Evolutionary conservation across 2,888 invertebrate species (phyloP).

Genomic region (Rapana venosa): DNA sequence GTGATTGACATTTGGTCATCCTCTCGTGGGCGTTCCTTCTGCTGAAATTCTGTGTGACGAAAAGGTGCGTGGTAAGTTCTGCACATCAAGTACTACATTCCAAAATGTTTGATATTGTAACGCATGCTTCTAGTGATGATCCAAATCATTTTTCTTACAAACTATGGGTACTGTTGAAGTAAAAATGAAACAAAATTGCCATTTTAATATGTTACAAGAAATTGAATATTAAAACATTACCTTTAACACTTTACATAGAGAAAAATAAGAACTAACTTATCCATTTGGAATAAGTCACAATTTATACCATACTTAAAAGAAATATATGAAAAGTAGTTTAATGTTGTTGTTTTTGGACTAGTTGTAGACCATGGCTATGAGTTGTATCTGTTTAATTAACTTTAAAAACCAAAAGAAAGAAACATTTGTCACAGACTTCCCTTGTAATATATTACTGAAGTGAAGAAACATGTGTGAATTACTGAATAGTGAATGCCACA

Average conservation of each 20-base stretch:
- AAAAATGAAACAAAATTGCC: too few species aligned
- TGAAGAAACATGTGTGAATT: too few species aligned
- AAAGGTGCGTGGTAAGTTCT: not conserved
- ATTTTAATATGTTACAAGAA: too few species aligned
- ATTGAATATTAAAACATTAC: too few species aligned
- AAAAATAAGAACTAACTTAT: too few species aligned
- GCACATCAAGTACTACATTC: not conserved
- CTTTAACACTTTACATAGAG: too few species aligned
- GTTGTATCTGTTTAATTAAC: not conserved
- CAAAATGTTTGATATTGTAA: not conserved
- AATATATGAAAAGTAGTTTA: too few species aligned
- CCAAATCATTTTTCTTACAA: not conserved
- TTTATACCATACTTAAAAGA: too few species aligned
- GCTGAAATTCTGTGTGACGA: conserved; percentile 63
- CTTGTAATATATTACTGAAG: not conserved
- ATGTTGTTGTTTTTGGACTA: too few species aligned
- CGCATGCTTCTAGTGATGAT: not conserved
- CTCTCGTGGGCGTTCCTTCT: conserved; percentile 60
- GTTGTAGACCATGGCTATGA: too few species aligned
- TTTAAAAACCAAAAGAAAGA: not conserved
- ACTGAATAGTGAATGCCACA: too few species aligned
- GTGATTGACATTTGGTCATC: conserved; percentile 67
- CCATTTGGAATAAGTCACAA: too few species aligned
- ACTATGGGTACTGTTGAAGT: not conserved
- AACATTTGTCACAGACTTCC: not conserved